Evolutionary conservation across 2,888 invertebrate genomes (phyloP).

Genomic region (Phyto melanocephala): DNA sequence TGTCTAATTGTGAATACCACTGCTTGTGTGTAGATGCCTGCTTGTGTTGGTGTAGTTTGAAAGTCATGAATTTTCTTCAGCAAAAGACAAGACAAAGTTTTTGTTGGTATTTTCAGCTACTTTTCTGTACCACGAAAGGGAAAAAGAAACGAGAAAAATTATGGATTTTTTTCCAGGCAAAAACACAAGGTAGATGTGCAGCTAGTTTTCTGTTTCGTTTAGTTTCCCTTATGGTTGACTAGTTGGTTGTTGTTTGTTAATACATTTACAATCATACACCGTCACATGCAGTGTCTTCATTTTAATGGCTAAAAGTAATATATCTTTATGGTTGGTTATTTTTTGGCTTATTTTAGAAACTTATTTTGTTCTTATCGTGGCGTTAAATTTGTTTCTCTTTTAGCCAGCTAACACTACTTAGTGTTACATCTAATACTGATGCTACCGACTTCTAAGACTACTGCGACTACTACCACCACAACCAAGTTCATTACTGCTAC

Average conservation of each 20-base stretch:
- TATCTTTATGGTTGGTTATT: slow-evolving; percentile 56
- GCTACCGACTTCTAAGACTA: neutral
- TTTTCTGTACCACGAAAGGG: neutral
- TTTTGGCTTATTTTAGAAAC: slow-evolving; percentile 59
- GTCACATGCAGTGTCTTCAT: neutral
- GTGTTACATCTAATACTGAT: slow-evolving; percentile 27
- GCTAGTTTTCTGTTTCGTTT: slow-evolving; percentile 39
- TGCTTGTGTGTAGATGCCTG: neutral
- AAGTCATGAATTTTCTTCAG: slow-evolving; percentile 46
- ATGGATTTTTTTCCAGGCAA: neutral
- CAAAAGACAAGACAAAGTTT: slow-evolving; percentile 57
- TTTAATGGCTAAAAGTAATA: neutral
- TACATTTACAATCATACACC: slow-evolving; percentile 2
- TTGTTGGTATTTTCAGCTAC: slow-evolving; percentile 8
- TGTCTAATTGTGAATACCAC: neutral
- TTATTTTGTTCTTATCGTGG: slow-evolving; percentile 70
- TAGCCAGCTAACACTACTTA: slow-evolving; percentile 28
- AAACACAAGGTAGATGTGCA: slow-evolving; percentile 19
- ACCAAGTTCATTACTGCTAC: neutral
- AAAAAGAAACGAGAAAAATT: slow-evolving; percentile 16
- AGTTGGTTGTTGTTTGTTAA: slow-evolving; percentile 33
- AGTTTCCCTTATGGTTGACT: slow-evolving; percentile 46
- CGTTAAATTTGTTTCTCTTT: slow-evolving; percentile 74
- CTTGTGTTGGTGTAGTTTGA: slow-evolving; percentile 14
- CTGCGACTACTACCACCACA: neutral